Conservation (phyloP, 2,888 invertebrate species). For the Caenorhabditis angaria region DNA sequence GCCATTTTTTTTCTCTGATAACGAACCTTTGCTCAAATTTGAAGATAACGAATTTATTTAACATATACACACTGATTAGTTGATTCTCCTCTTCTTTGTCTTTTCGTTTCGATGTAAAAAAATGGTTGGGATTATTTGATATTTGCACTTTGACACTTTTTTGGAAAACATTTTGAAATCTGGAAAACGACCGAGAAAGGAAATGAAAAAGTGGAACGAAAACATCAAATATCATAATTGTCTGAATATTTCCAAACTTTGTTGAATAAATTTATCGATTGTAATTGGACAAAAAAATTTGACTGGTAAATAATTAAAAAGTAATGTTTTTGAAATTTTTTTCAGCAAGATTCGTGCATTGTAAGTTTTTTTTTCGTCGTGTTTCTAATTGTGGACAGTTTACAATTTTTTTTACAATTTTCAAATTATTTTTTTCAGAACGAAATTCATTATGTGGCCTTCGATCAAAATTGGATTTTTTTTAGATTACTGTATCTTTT, state of each 20-base stretch:
- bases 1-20: conserved; percentile 20
- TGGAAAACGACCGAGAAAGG: neutral
- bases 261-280: neutral
- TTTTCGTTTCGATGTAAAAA: neutral
- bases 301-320: too few species aligned
- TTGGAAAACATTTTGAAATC: neutral
- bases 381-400: too few species aligned
- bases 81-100: conserved; percentile 16
- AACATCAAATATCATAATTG: neutral
- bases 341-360: too few species aligned
- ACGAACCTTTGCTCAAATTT: neutral
- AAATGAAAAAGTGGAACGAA: neutral
- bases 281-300: too few species aligned
- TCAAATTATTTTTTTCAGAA: too few species aligned
- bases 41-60: conserved; percentile 13
- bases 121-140: neutral
- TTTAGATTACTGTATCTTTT: too few species aligned
- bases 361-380: too few species aligned
- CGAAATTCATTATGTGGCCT: too few species aligned
- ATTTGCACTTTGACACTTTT: too few species aligned
- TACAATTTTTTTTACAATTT: too few species aligned
- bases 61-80: conserved; percentile 30
- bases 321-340: too few species aligned
- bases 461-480: too few species aligned
- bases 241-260: neutral